These are phyloP conservation scores for Uromys caudimaculatus DNA, from an alignment of 2,797 vertebrate species.

Conservation along the genomic window DNA sequence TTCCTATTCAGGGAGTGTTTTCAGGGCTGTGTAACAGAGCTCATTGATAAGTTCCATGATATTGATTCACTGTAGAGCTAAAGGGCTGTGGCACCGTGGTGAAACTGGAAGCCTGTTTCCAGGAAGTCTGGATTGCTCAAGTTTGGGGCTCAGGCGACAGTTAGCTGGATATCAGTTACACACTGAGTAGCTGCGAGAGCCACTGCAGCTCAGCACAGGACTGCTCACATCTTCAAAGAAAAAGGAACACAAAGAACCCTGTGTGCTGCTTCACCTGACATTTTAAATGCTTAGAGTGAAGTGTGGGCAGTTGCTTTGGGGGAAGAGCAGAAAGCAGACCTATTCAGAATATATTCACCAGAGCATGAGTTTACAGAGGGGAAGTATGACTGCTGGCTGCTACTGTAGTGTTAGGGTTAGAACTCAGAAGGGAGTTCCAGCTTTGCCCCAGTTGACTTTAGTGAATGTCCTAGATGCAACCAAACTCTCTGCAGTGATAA, in stretches of 20 bases:
- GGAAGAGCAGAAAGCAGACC: background rate
- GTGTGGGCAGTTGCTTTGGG: background rate
- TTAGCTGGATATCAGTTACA: background rate
- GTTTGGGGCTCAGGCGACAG: background rate
- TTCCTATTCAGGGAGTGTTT: background rate
- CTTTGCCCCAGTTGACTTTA: background rate
- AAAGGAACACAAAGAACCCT: background rate
- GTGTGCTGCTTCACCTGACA: background rate
- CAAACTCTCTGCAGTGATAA: background rate
- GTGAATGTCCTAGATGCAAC: background rate
- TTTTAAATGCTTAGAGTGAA: background rate
- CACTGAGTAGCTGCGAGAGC: background rate
- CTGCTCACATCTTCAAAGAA: background rate
- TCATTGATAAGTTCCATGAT: background rate
- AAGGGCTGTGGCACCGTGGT: background rate
- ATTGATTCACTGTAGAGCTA: background rate
- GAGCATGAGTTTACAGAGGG: background rate
- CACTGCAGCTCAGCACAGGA: background rate
- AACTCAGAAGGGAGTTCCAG: background rate
- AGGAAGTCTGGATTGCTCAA: slow-evolving; percentile 38
- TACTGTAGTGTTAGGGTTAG: background rate
- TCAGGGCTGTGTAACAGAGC: background rate
- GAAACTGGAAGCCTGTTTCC: slow-evolving; percentile 66
- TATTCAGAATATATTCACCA: background rate
- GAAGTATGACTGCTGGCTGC: background rate